Conservation (phyloP, 2,888 invertebrate genomes). For the Protula sp. region DNA sequence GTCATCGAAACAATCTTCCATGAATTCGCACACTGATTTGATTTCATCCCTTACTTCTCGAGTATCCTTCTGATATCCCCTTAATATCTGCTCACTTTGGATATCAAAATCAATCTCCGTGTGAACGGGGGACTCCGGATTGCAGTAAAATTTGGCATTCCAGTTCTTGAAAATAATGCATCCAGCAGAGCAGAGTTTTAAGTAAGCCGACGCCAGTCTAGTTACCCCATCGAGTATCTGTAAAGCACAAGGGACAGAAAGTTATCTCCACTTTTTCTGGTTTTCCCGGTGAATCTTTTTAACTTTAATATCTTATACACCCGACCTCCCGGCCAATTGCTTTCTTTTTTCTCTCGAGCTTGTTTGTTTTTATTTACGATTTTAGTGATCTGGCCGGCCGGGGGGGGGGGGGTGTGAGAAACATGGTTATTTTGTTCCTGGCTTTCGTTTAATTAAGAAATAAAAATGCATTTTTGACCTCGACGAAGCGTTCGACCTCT, state of each 20-base stretch:
- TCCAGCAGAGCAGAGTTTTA: constrained; percentile 34
- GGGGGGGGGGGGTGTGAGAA: no score
- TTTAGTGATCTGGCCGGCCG: no score
- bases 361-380: no score
- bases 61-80: no score
- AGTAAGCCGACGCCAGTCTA: constrained; percentile 31
- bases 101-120: constrained; percentile 29
- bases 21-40: constrained; percentile 27
- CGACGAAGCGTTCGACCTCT: constrained; percentile 34
- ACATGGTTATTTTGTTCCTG: no score
- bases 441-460: no score
- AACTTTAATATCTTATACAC: no score
- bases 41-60: constrained; percentile 23
- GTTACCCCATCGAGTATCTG: constrained; percentile 28
- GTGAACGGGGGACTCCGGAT: constrained; percentile 15
- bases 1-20: constrained; percentile 30
- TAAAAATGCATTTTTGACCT: no score
- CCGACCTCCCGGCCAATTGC: no score
- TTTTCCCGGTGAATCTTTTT: no score
- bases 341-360: no score
- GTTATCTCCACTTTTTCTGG: no score
- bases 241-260: background rate
- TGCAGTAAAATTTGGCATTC: constrained; percentile 32
- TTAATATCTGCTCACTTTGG: background rate
- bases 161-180: constrained; percentile 37